Base-by-base conservation (phyloP, 2,888 invertebrate genomes). In the Pteria penguin region DNA sequence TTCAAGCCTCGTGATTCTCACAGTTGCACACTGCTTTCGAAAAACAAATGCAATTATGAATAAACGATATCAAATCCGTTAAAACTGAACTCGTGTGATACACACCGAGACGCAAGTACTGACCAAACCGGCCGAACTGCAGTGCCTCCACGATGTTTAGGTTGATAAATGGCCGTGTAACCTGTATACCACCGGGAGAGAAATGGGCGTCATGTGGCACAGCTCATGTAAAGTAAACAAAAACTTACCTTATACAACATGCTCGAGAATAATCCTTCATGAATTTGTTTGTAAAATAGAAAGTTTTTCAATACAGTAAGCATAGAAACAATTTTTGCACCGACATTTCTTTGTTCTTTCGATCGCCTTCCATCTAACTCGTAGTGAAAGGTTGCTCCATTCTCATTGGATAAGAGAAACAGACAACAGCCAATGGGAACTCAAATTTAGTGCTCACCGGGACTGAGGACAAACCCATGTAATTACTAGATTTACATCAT, bases 391-490 rank as follows among this genome's bases (percentile, higher is more conserved):
- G 76, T 77, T 73, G 69, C 66, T 72, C 73, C 63, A 66, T 63
- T 67, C 72, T 77, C 72, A 77, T 62, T 77, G 76, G 76, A 67
- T 69, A 63, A 77, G 69, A 57, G 69, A 63, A 69, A 73, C 57
- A 55, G 62, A 63, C 69, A 32, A 75, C 70, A 77, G 66, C 87
- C 87, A 87, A 87, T 86, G 83, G 80, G 70, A 79, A 65, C 66
- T 74, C 83, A 33, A 76, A 80, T 78, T 83, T 84, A 60, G 62
- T 62, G 71, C 67, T 78, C 74, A 60, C 71, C 36, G 66, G 52
- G 67, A 74, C 45, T 60, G 61, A 74, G 74, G 73, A 70, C 63
- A 74, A 26, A 31, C 31, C n/a, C 54, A 72, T 32, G 33, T 31
- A 52, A 54, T 63, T 57, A 45, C n/a, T 2, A 14, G n/a, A n/a